Conservation (phyloP, 2,113 vertebrate genomes). For the Dolichotis patagonum region DNA sequence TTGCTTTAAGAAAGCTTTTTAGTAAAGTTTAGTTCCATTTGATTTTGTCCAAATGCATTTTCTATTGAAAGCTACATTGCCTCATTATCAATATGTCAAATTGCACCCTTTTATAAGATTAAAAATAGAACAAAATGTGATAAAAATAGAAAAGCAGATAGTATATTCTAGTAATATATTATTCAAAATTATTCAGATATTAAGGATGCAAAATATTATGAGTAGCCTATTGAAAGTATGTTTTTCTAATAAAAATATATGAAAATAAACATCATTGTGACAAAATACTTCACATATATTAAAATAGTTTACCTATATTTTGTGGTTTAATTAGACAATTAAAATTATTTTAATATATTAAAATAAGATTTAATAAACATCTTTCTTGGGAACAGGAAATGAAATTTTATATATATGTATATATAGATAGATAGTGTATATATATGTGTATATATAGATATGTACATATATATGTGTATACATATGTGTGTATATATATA, state of each 20-base stretch:
- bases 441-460: constrained; percentile 2
- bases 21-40: constrained; percentile 19
- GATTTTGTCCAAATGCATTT: constrained; percentile 26
- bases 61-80: neutral
- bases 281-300: neutral
- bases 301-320: neutral
- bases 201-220: neutral
- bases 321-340: neutral
- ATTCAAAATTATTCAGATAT: neutral
- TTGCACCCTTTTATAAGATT: neutral
- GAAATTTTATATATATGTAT: neutral
- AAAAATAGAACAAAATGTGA: neutral
- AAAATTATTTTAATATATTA: constrained; percentile 4
- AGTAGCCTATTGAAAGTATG: neutral
- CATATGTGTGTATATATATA: too few species aligned
- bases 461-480: neutral
- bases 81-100: constrained; percentile 3
- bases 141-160: neutral
- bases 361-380: neutral
- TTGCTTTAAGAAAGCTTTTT: constrained; percentile 38
- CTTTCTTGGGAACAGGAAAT: neutral
- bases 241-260: neutral
- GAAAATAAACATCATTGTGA: neutral
- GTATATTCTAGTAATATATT: neutral
- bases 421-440: too few species aligned